A percentile compares a stretch with the other conserved stretches of the same genome.
Conservation (phyloP, 2,888 invertebrate genomes). For the Lochmaea crataegi region DNA sequence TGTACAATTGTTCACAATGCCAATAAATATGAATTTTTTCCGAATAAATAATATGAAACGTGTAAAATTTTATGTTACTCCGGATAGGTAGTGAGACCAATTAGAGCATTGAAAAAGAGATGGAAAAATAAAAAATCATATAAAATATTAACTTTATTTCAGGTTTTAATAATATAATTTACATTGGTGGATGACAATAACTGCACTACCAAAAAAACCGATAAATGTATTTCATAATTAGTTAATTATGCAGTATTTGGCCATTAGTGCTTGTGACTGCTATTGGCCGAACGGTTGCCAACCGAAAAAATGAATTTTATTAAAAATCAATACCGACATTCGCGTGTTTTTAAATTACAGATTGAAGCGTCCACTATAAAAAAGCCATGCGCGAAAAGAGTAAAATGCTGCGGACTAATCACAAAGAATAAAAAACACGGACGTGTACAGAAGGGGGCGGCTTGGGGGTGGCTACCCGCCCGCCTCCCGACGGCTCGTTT, state of each 20-base stretch:
- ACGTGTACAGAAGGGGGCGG: slow-evolving; percentile 57
- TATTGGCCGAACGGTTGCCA: slow-evolving; percentile 65
- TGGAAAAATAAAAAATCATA: slow-evolving; percentile 45
- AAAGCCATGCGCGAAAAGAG: slow-evolving; percentile 67
- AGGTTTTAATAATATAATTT: slow-evolving; percentile 56
- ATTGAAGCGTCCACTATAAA: slow-evolving; percentile 65
- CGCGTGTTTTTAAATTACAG: slow-evolving; percentile 67
- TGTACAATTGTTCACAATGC: too few species aligned
- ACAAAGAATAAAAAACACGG: slow-evolving; percentile 66
- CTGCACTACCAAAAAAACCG: slow-evolving; percentile 56
- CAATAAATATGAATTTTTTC: background rate
- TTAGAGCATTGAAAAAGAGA: slow-evolving; percentile 8
- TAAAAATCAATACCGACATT: slow-evolving; percentile 67
- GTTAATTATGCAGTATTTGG: slow-evolving; percentile 65
- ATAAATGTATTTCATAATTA: slow-evolving; percentile 65
- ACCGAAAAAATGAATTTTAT: slow-evolving; percentile 67
- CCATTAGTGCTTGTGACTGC: slow-evolving; percentile 64
- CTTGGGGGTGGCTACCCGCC: slow-evolving; percentile 42
- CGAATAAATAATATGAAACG: background rate
- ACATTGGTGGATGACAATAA: slow-evolving; percentile 54
- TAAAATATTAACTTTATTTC: slow-evolving; percentile 54
- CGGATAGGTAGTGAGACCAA: slow-evolving; percentile 10
- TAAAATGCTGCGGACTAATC: slow-evolving; percentile 66
- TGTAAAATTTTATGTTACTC: background rate
- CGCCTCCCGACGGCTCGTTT: slow-evolving; percentile 55